Percentiles rank a stretch among this genome's conserved stretches.
phyloP scores from a whole-genome alignment of 23 tunicate genomes.

The Ascidia mentula region DNA sequence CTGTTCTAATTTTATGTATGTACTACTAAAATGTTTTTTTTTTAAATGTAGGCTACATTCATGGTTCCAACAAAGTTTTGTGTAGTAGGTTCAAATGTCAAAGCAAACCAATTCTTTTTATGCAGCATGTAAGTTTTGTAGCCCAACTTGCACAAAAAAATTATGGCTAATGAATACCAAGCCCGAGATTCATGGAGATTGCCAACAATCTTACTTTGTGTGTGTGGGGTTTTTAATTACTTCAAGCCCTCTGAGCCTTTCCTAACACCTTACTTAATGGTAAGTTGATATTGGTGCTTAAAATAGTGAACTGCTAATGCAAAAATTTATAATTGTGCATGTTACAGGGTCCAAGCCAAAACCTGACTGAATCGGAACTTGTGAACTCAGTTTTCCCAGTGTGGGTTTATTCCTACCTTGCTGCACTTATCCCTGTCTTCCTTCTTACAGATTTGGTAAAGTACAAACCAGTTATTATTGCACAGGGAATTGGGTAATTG shows the following conservation, averaged over 20 bases:
- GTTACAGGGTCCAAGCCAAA: slow-evolving; percentile 39
- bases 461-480: slow-evolving; percentile 72
- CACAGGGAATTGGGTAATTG: slow-evolving; percentile 73
- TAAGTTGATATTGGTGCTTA: background rate
- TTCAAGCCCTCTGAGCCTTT: slow-evolving; percentile 49
- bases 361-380: slow-evolving; percentile 53
- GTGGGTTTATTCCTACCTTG: slow-evolving; percentile 74
- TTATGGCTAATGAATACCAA: slow-evolving; percentile 3
- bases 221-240: slow-evolving; percentile 36
- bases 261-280: slow-evolving; percentile 32
- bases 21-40: too few relatives aligned
- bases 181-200: slow-evolving; percentile 2
- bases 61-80: too few relatives aligned
- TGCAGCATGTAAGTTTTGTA: too few relatives aligned
- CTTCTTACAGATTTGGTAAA: slow-evolving; percentile 62
- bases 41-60: too few relatives aligned
- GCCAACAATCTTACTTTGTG: slow-evolving; percentile 26
- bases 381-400: slow-evolving; percentile 71
- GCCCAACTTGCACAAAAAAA: too few relatives aligned
- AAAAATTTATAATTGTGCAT: background rate
- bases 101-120: too few relatives aligned
- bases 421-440: slow-evolving; percentile 57
- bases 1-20: too few relatives aligned
- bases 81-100: too few relatives aligned
- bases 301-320: too few relatives aligned